Base-by-base conservation (phyloP, 2,888 invertebrate genomes). In the Drosophila prolongata region DNA sequence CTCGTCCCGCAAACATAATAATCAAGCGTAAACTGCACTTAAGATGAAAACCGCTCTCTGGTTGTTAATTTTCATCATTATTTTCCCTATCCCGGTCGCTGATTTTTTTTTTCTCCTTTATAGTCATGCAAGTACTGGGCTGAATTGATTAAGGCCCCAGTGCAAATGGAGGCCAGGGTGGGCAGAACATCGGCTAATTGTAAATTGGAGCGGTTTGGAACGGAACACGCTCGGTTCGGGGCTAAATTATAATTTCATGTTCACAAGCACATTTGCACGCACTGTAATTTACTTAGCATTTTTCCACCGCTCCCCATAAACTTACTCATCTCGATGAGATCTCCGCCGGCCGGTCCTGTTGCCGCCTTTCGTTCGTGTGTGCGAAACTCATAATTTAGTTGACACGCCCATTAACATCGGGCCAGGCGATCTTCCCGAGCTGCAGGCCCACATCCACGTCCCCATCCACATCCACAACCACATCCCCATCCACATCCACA, bases 261-360 rank as follows among this genome's bases (percentile, higher is more conserved):
- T 87, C 86, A 89, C 86, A 87, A 89, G 86, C 89, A 89, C 89
- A 87, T 87, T 87, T 87, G 89, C 86, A 87, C 86, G 89, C 86
- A 87, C 86, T 87, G 86, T 87, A 87, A 89, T 87, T 87, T 87
- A 87, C 86, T 87, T 89, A 87, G 82, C 86, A 89, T 89, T 85
- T 74, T 72, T 77, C 76, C 66, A 69, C 67, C 77, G 84, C 84
- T 79, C 71, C 77, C 70, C 70, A 71, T 86, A 82, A 82, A 88
- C 70, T 81, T 47, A 30, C 11, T 42, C 78, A 30, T 66, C 42
- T 47, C 49, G 46, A 56, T 59, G 19, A 27, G 66, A 69, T 66
- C 65, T 47, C 30, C 47, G 5, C 30, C 46, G 30, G 14, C 30
- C 72, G 14, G 40, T 37, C 54, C 59, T 19, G 40, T 49, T 56